These are phyloP conservation scores for Venusia cambrica DNA, from an alignment of 2,888 invertebrate species.

Conservation along the genomic window DNA sequence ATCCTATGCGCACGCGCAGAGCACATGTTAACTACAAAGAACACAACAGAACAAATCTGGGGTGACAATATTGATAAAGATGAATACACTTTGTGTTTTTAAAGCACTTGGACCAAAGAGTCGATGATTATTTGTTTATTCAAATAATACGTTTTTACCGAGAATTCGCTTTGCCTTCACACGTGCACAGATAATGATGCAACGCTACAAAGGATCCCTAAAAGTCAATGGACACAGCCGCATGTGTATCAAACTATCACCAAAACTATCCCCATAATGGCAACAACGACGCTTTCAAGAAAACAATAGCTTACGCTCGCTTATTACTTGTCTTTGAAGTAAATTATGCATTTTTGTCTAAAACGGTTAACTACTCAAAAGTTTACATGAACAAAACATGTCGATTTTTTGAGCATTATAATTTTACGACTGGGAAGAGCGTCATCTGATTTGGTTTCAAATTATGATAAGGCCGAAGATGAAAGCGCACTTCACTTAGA, in stretches of 20 bases:
- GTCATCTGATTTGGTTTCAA: too few relatives aligned
- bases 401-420: too few relatives aligned
- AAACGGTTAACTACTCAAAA: too few relatives aligned
- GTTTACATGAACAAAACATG: too few relatives aligned
- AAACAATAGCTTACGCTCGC: constrained; percentile 11
- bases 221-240: constrained; percentile 14
- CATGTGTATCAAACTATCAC: constrained; percentile 26
- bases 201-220: background rate
- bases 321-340: constrained; percentile 3
- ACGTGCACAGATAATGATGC: constrained; percentile 13
- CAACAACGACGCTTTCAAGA: constrained; percentile 1
- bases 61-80: constrained; percentile 16
- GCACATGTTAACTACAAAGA: constrained; percentile 22
- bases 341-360: too few relatives aligned
- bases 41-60: constrained; percentile 9
- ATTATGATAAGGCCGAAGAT: too few relatives aligned
- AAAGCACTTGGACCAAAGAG: constrained; percentile 18
- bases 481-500: too few relatives aligned
- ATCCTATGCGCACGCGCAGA: too few relatives aligned
- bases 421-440: too few relatives aligned
- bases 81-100: constrained; percentile 17
- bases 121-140: constrained; percentile 21
- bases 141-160: constrained; percentile 12
- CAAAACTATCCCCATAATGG: too few relatives aligned
- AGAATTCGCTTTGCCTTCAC: constrained; percentile 7